A percentile compares a stretch with the other conserved stretches of the same genome.
These are phyloP conservation scores for Ichneumon xanthorius DNA, from an alignment of 2,888 invertebrate species.

Conservation along the genomic window DNA sequence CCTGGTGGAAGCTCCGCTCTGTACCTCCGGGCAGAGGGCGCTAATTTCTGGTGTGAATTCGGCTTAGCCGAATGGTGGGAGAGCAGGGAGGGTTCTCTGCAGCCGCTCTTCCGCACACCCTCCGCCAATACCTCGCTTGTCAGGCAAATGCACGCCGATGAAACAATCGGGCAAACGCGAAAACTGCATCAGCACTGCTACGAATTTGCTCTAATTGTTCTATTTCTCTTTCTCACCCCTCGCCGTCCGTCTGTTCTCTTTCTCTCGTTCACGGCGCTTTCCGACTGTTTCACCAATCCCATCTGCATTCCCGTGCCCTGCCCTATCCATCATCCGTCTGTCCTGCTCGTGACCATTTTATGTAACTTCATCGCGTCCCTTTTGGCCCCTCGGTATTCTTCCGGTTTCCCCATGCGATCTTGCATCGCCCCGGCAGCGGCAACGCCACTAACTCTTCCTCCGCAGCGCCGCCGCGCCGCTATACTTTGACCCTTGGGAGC, in stretches of 20 bases:
- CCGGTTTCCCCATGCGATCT: slow-evolving; percentile 53
- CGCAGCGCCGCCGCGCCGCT: slow-evolving; percentile 31
- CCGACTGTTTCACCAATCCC: slow-evolving; percentile 3
- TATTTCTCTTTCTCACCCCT: slow-evolving; percentile 52
- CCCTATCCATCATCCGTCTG: slow-evolving; percentile 17
- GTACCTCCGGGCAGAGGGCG: slow-evolving; percentile 47
- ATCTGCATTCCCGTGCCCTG: background rate
- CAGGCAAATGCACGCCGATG: slow-evolving; percentile 71
- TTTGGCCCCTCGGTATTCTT: slow-evolving; percentile 48
- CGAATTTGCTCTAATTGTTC: slow-evolving; percentile 80
- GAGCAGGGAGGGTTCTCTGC: background rate
- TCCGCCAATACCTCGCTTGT: slow-evolving; percentile 34
- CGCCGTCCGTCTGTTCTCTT: background rate
- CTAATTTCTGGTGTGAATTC: slow-evolving; percentile 77
- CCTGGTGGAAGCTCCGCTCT: slow-evolving; percentile 37
- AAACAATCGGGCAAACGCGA: slow-evolving; percentile 79
- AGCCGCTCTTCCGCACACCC: slow-evolving; percentile 19
- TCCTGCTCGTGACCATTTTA: slow-evolving; percentile 16
- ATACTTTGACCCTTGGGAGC: slow-evolving; percentile 58
- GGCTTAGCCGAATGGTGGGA: slow-evolving; percentile 68
- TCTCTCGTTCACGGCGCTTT: slow-evolving; percentile 12
- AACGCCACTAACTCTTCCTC: slow-evolving; percentile 26
- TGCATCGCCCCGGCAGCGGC: slow-evolving; percentile 46
- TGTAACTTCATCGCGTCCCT: slow-evolving; percentile 41
- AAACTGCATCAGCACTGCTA: slow-evolving; percentile 78